Evolutionary conservation across 2,797 vertebrate genomes (phyloP), one percentile per base, ranked within the genome.

Genomic region (Thripadectes ignobilis): DNA sequence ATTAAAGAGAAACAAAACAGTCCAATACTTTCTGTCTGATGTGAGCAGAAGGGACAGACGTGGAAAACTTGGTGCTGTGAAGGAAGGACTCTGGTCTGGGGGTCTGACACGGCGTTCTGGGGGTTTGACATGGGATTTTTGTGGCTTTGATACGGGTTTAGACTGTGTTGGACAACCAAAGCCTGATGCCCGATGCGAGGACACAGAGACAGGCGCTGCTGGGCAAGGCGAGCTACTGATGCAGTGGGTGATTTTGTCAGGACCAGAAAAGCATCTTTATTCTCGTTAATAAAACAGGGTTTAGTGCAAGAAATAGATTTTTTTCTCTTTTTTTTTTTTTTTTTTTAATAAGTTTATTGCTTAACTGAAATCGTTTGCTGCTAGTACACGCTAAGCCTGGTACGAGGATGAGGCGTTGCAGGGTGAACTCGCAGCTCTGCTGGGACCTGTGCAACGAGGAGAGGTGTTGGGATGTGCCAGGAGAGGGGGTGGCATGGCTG

Each of bases 361-460:
- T 98, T 80, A 96, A 92, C 96, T 94, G 96, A 96, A 96, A 89
- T 71, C 41, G 52, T 85, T 88, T 69, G 95, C 94, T 92, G 96
- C 95, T 59, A 39, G 68, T 7, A 16, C 81, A 21, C 5, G 5
- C 63, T 18, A 81, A 93, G 86, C 95, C 82, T 39, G 80, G 81
- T 20, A 39, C 1, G 8, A 32, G 1, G 79, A 16, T 4, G 43
- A n/a, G 32, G 7, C 2, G 1, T 54, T 22, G 38, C 48, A 9
- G 77, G 75, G 20, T 38, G 69, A 58, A 59, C n/a, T 59, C 1
- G 2, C 7, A 12, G 89, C 72, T 87, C 80, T 57, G 86, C 71
- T 13, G 81, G 71, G 51, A 76, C 24, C 73, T 10, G 52, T 2
- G 2, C 5, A 1, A 8, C 3, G 3, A 68, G 88, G 93, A 66